Base-by-base conservation (phyloP, 1,140 invertebrate genomes). In the Diachasmimorpha longicaudata region DNA sequence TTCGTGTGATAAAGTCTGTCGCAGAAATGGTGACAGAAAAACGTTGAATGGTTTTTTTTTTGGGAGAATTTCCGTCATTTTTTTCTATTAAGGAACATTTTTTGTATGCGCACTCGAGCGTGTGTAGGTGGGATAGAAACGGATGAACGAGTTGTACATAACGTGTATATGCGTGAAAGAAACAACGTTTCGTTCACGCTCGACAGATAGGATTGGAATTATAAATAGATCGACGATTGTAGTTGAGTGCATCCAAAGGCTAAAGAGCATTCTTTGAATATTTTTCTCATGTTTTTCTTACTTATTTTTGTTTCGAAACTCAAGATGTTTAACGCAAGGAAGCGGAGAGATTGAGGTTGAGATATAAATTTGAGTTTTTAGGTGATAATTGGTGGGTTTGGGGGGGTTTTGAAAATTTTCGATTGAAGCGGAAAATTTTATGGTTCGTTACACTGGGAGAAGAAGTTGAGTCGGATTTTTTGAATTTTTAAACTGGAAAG, bases 141-240 rank as follows among this genome's bases (percentile, higher is more conserved):
- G 58, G 44, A 72, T 52, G 16, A 52, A 72, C 70, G 67, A 71
- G n/a, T 46, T 9, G 44, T 42, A 71, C 42, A 71, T 52, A 21
- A 19, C 42, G 39, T 31, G 19, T 71, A 25, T 71, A 42, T 71
- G 69, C 39, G 39, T 48, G 37, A 71, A 48, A 71, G 69, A 42
- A 71, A 48, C 44, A 48, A 63, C 58, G 23, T 63, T 71, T 71
- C 69, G 37, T 71, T 71, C 69, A 71, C 69, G 69, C 69, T 71
- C 42, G 39, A 48, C 39, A 71, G 69, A 71, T 71, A 73, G 46
- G 72, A 73, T 73, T 63, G 36, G 72, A 63, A 73, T 73, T 73
- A 73, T 73, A 58, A 44, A 66, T 73, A 58, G 71, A 37, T 63
- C n/a, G 63, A 42, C n/a, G 31, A 69, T 68, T 52, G 16, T 39